Evolutionary conservation across 2,888 invertebrate species (phyloP).

Genomic region (Habroteleia sp.): DNA sequence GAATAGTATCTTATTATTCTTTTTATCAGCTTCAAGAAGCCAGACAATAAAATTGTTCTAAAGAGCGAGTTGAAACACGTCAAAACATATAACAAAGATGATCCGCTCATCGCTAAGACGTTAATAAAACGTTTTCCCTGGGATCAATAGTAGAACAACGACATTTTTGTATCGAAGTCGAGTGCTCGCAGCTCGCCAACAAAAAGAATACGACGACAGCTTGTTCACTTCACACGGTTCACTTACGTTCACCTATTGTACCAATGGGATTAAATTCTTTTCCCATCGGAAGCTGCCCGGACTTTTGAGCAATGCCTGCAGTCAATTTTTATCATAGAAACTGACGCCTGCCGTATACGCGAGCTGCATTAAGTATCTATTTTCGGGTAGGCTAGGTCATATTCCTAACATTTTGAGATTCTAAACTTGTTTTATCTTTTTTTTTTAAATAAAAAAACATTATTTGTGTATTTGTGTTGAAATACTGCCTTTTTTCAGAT

Average conservation of each 20-base stretch:
- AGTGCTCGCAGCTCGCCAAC: conserved; percentile 23
- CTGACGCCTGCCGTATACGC: conserved; percentile 13
- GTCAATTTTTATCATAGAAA: conserved; percentile 47
- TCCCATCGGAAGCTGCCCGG: conserved; percentile 37
- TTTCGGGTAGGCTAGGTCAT: too few relatives aligned
- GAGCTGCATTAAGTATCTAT: conserved; percentile 21
- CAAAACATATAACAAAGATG: conserved; percentile 45
- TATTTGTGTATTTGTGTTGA: too few relatives aligned
- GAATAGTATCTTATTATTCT: too few relatives aligned
- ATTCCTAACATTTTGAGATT: too few relatives aligned
- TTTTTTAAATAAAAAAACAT: too few relatives aligned
- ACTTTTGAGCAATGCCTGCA: conserved; percentile 40
- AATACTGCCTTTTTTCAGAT: too few relatives aligned
- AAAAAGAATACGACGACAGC: conserved; percentile 38
- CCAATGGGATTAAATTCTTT: conserved; percentile 49
- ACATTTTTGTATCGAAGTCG: conserved; percentile 44
- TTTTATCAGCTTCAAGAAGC: too few relatives aligned
- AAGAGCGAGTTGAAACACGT: conserved; percentile 30
- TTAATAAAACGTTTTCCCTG: conserved; percentile 48
- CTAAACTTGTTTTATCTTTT: too few relatives aligned
- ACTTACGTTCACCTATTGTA: conserved; percentile 41
- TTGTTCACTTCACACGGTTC: conserved; percentile 49
- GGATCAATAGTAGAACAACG: conserved; percentile 35
- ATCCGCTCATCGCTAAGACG: conserved; percentile 39
- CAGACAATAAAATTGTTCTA: conserved; percentile 25